Base-by-base conservation (phyloP, 2,888 invertebrate species). In the Gymnocheta viridis region DNA sequence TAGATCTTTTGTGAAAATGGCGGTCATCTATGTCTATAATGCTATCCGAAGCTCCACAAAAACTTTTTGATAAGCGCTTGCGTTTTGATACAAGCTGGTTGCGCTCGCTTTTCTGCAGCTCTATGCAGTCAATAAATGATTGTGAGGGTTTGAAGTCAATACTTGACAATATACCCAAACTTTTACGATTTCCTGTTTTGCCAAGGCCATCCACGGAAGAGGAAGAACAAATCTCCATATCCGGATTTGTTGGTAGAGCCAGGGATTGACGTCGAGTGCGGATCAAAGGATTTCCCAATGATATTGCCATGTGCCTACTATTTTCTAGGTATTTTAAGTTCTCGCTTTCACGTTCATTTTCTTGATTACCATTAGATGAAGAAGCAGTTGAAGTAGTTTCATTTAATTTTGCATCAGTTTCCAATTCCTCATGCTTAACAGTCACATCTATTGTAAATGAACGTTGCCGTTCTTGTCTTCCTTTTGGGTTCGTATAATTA, bases 71-170 rank as follows among this genome's bases (percentile, higher is more conserved):
- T 10, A 88, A 35, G 5, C 89, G 87, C 19, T 89, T 89, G 4
- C 89, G 86, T 74, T 89, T 90, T 0, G 84, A 49, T 1, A 69
- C n/a, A 17, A 73, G 32, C 0, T 32, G 35, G 9, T 58, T 49
- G 14, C 74, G 64, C 0, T 88, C 86, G 1, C 10, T 82, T 62
- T 86, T 86, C 10, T 86, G 86, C 12, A 86, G 66, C 49, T 85
- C 86, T 12, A 90, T 38, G 24, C 86, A 88, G 69, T 91, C 89
- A n/a, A 89, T 86, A 47, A 90, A 89, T 1, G 91, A 91, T 47
- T 89, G 88, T 0, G 91, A 90, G 4, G 90, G 89, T 41, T 73
- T 82, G n/a, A 83, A 82, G 22, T 86, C 85, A 47, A 49, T 73
- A 10, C n/a, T 54, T 12, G 76, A 69, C n/a, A 76, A 32, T 38